phyloP scores from a whole-genome alignment of 1,140 invertebrate genomes.

The Heliconius hewitsoni region DNA sequence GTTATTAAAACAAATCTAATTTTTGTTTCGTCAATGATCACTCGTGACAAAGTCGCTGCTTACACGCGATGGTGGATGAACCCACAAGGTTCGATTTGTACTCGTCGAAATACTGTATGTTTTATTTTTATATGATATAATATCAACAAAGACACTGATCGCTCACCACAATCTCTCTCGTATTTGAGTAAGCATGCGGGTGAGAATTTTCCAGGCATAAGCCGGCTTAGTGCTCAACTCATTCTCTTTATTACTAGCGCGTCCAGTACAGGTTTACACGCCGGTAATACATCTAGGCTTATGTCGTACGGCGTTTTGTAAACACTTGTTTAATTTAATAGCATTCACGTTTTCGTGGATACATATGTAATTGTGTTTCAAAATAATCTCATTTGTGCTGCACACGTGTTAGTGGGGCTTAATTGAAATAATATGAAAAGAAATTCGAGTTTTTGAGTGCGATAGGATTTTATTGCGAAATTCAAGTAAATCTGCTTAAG shows the following conservation, averaged over 20 bases:
- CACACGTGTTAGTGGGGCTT: not conserved
- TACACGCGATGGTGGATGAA: too few relatives aligned
- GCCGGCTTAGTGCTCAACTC: conserved; percentile 29
- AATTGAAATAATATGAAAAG: not conserved
- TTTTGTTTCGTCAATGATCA: too few relatives aligned
- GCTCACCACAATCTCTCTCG: too few relatives aligned
- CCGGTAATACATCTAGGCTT: conserved; percentile 31
- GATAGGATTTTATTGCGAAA: not conserved
- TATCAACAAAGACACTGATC: too few relatives aligned
- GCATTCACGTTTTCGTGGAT: conserved; percentile 1
- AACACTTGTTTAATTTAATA: conserved; percentile 33
- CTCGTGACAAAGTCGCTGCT: too few relatives aligned
- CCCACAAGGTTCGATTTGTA: too few relatives aligned
- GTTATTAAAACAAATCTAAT: too few relatives aligned
- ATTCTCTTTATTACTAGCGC: conserved; percentile 30
- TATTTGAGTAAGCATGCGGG: too few relatives aligned
- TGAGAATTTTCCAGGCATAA: conserved; percentile 17
- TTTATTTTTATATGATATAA: too few relatives aligned
- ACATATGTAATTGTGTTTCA: conserved; percentile 1
- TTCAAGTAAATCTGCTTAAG: not conserved
- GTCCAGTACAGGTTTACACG: conserved; percentile 20
- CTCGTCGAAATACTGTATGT: too few relatives aligned
- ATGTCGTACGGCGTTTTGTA: conserved; percentile 21
- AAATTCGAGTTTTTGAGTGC: not conserved
- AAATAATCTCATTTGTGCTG: not conserved